These are phyloP conservation scores for Periophthalmodon schlosseri DNA, from an alignment of 2,113 vertebrate species.

Conservation along the genomic window DNA sequence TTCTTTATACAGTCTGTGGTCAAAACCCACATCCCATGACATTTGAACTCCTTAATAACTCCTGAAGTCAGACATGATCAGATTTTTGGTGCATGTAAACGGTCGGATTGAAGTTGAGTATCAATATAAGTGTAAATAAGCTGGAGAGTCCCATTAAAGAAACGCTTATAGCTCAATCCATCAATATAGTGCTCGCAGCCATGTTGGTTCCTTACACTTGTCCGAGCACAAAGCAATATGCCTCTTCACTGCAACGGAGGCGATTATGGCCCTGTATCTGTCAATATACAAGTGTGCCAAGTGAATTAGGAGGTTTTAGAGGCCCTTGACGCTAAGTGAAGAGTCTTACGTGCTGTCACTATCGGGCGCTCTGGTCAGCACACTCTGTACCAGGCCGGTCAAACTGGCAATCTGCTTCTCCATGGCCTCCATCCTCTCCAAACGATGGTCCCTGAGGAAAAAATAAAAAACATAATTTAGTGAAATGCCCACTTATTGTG, in stretches of 20 bases:
- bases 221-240: constrained; percentile 39
- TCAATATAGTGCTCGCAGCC: constrained; percentile 42
- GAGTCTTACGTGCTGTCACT: constrained; percentile 89
- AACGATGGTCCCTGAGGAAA: constrained; percentile 66
- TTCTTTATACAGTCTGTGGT: too few species aligned
- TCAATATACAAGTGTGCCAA: constrained; percentile 41
- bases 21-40: too few species aligned
- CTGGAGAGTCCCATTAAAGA: constrained; percentile 15
- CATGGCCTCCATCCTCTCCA: constrained; percentile 98
- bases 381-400: constrained; percentile 95
- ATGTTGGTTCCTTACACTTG: constrained; percentile 29
- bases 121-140: constrained; percentile 20
- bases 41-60: too few species aligned
- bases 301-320: constrained; percentile 28
- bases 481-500: background rate
- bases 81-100: too few species aligned
- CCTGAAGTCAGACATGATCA: too few species aligned
- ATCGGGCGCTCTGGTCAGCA: constrained; percentile 90
- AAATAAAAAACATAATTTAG: background rate
- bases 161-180: constrained; percentile 21
- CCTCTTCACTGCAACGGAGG: constrained; percentile 35
- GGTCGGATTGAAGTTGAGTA: background rate
- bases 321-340: constrained; percentile 37
- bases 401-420: constrained; percentile 99
- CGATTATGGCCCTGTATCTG: constrained; percentile 48